Evolutionary conservation across 2,888 invertebrate species (phyloP).

Genomic region (Tipula confusa): DNA sequence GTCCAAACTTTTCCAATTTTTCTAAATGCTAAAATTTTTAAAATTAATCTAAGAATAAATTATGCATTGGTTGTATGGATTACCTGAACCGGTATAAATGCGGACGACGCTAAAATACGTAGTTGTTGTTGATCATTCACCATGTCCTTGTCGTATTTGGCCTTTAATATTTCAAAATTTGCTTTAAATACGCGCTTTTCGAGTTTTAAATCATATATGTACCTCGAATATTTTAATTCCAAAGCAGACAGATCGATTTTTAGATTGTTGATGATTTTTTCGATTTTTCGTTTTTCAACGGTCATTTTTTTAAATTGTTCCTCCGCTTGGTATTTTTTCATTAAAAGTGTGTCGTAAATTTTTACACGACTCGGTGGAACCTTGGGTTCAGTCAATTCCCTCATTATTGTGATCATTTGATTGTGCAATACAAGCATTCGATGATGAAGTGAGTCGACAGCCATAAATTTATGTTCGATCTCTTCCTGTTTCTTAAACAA

Average conservation of each 20-base stretch:
- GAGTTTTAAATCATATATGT: slow-evolving; percentile 21
- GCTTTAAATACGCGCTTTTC: not conserved
- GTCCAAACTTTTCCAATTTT: not conserved
- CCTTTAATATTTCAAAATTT: slow-evolving; percentile 26
- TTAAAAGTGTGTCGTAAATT: not conserved
- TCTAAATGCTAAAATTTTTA: slow-evolving; percentile 15
- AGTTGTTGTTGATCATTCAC: not conserved
- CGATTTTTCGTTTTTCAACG: not conserved
- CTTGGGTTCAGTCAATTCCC: not conserved
- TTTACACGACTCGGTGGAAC: not conserved
- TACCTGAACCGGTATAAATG: slow-evolving; percentile 13
- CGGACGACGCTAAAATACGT: not conserved
- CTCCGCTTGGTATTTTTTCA: not conserved
- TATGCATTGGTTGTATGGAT: not conserved
- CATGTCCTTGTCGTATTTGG: not conserved
- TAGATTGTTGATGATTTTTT: not conserved
- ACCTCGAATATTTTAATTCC: not conserved
- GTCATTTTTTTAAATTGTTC: slow-evolving; percentile 14
- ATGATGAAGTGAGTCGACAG: not conserved
- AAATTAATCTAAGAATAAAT: not conserved
- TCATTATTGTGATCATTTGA: not conserved
- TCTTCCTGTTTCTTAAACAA: not conserved
- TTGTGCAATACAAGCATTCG: not conserved
- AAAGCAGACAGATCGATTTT: not conserved
- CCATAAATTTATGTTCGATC: not conserved